These are phyloP conservation scores for Plutella xylostella DNA, from an alignment of 2,888 invertebrate species.

Conservation along the genomic window DNA sequence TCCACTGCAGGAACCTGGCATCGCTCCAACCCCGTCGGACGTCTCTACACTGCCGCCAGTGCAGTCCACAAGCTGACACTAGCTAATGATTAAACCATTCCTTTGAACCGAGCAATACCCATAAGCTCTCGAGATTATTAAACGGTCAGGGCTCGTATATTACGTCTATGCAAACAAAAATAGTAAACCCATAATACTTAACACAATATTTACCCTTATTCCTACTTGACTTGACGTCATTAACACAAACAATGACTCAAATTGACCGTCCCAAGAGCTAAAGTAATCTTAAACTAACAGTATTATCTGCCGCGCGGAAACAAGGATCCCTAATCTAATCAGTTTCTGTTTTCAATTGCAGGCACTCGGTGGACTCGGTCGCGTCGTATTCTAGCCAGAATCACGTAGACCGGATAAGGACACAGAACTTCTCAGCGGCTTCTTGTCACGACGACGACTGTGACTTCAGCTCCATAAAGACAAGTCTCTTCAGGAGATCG, in stretches of 20 bases:
- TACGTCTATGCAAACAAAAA: background rate
- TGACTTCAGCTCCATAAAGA: constrained; percentile 64
- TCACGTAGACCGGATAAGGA: constrained; percentile 70
- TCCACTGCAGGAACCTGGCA: background rate
- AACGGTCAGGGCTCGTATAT: background rate
- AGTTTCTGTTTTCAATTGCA: constrained; percentile 47
- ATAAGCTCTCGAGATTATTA: constrained; percentile 1
- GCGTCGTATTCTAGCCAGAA: constrained; percentile 71
- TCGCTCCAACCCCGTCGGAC: background rate
- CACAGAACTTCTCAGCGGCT: constrained; percentile 67
- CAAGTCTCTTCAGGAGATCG: constrained; percentile 61
- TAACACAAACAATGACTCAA: constrained; percentile 34
- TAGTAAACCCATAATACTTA: too few relatives aligned
- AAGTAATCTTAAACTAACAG: constrained; percentile 43
- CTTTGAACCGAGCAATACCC: constrained; percentile 17
- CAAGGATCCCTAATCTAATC: constrained; percentile 47
- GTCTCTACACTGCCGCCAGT: background rate
- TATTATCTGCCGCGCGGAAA: constrained; percentile 30
- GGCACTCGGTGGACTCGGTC: constrained; percentile 71
- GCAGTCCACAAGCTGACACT: background rate
- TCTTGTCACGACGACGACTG: constrained; percentile 67
- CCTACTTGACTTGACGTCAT: constrained; percentile 32
- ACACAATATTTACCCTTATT: constrained; percentile 31
- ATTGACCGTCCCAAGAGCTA: constrained; percentile 29
- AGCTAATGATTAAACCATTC: constrained; percentile 1